Conservation (phyloP, 2,888 invertebrate genomes). For the Sipha maydis region DNA sequence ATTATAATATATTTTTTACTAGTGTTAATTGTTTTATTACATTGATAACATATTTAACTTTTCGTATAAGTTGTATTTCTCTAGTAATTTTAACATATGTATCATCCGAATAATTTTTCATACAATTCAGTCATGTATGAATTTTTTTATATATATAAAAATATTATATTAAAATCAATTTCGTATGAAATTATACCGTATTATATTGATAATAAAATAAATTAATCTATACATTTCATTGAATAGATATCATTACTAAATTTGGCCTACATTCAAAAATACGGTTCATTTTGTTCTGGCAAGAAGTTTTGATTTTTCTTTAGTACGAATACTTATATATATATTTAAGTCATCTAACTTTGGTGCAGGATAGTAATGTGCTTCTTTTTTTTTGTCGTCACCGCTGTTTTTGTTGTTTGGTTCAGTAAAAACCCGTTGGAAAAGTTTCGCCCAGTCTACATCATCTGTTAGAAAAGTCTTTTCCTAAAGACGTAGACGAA, state of each 20-base stretch:
- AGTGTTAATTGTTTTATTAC: too few relatives aligned
- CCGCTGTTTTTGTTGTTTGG: constrained; percentile 27
- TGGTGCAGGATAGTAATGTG: constrained; percentile 22
- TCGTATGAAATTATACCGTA: too few relatives aligned
- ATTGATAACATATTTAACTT: too few relatives aligned
- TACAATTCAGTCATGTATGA: too few relatives aligned
- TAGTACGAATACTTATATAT: too few relatives aligned
- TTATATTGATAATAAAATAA: background rate
- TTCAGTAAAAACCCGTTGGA: constrained; percentile 26
- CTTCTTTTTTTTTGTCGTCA: constrained; percentile 14
- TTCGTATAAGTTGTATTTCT: too few relatives aligned
- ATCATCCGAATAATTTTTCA: too few relatives aligned
- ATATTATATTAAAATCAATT: too few relatives aligned
- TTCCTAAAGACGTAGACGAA: background rate
- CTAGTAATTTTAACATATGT: too few relatives aligned
- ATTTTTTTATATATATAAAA: too few relatives aligned
- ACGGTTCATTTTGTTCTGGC: constrained; percentile 2
- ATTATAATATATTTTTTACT: too few relatives aligned
- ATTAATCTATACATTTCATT: background rate
- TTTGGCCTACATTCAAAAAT: constrained; percentile 5
- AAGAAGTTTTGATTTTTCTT: constrained; percentile 21
- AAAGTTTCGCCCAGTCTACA: constrained; percentile 12
- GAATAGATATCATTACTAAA: background rate
- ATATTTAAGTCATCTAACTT: background rate
- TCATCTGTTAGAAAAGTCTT: constrained; percentile 21